Percentiles rank a stretch among this genome's conserved stretches.
Evolutionary conservation across 2,888 invertebrate genomes (phyloP).

Genomic region (Nomada ferruginata): DNA sequence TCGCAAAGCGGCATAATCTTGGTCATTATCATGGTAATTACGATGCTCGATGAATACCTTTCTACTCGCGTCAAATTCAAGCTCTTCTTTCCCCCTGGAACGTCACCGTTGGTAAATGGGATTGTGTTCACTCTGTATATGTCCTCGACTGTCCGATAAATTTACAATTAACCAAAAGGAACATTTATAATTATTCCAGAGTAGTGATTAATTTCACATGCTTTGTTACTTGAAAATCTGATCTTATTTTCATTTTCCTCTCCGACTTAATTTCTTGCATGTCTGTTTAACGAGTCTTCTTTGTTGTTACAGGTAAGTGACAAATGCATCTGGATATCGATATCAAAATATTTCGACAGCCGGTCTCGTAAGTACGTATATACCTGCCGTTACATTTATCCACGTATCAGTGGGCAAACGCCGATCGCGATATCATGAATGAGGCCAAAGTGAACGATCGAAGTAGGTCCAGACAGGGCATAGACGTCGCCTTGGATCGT

Average conservation of each 20-base stretch:
- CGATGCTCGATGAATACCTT: conserved; percentile 7
- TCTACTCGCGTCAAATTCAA: not conserved
- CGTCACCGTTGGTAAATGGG: not conserved
- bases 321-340: not conserved
- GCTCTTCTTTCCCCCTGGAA: not conserved
- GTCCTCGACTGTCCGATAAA: too few species aligned
- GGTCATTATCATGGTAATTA: conserved; percentile 30
- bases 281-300: not conserved
- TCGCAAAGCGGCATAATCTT: conserved; percentile 32
- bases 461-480: not conserved
- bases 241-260: not conserved
- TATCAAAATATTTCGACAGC: too few species aligned
- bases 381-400: not conserved
- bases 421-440: not conserved
- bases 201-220: too few species aligned
- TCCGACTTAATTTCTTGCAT: not conserved
- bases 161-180: too few species aligned
- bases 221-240: too few species aligned
- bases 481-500: conserved; percentile 3
- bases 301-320: conserved; percentile 66
- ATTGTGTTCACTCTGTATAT: too few species aligned
- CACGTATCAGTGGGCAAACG: not conserved
- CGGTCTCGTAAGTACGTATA: conserved; percentile 14
- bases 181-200: too few species aligned
- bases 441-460: conserved; percentile 1